A percentile compares a stretch with the other conserved stretches of the same genome.
Conservation (phyloP, 2,888 invertebrate species). For the Arge pagana region DNA sequence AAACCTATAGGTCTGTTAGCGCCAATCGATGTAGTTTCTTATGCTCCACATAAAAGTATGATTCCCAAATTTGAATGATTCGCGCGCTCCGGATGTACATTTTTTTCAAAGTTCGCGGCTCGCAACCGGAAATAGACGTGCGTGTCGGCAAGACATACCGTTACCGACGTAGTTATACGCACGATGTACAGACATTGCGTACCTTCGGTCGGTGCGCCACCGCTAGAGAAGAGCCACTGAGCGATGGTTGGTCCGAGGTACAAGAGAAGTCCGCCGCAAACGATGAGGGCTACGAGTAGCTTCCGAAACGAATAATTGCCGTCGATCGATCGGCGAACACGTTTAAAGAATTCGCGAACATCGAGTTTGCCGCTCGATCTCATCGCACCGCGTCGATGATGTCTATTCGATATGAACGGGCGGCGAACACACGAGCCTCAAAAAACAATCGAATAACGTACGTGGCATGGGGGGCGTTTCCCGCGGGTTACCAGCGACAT, state of each 20-base stretch:
- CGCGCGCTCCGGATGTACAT: too few relatives aligned
- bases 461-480: not conserved
- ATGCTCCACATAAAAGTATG: too few relatives aligned
- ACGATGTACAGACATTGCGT: slow-evolving; percentile 30
- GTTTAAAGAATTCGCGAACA: slow-evolving; percentile 46
- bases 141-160: too few relatives aligned
- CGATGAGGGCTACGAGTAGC: slow-evolving; percentile 43
- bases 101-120: too few relatives aligned
- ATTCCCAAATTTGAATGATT: too few relatives aligned
- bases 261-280: slow-evolving; percentile 59
- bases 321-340: slow-evolving; percentile 46
- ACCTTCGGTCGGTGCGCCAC: slow-evolving; percentile 58
- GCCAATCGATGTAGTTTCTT: too few relatives aligned
- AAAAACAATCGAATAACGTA: not conserved
- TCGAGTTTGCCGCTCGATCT: slow-evolving; percentile 47
- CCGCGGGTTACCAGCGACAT: not conserved
- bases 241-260: slow-evolving; percentile 70
- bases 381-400: slow-evolving; percentile 24
- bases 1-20: too few relatives aligned
- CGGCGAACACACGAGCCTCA: not conserved
- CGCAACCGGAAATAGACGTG: too few relatives aligned
- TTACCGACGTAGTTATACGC: too few relatives aligned
- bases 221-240: slow-evolving; percentile 65
- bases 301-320: slow-evolving; percentile 51
- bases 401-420: not conserved